phyloP scores from a whole-genome alignment of 2,888 invertebrate species.

The Hemistola chrysoprasaria region DNA sequence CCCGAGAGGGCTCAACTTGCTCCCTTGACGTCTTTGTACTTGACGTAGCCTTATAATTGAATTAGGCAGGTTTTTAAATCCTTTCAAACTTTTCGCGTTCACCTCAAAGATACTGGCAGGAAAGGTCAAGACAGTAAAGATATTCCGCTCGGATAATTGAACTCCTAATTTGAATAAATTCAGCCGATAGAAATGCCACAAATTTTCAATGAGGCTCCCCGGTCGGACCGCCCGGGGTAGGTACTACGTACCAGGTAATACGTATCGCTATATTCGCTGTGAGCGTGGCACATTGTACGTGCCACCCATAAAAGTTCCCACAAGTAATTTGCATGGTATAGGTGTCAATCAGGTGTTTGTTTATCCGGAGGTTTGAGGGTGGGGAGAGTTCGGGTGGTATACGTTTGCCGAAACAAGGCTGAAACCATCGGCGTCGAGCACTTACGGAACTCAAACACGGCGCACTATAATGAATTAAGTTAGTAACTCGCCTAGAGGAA shows the following conservation, averaged over 20 bases:
- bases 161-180: conserved; percentile 5
- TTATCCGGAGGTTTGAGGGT: conserved; percentile 42
- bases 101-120: background rate
- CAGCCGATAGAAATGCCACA: background rate
- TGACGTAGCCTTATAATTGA: conserved; percentile 28
- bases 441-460: conserved; percentile 70
- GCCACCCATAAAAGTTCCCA: conserved; percentile 37
- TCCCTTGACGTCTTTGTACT: conserved; percentile 24
- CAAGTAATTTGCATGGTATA: conserved; percentile 57
- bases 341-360: conserved; percentile 65
- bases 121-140: conserved; percentile 3
- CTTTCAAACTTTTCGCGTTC: conserved; percentile 12
- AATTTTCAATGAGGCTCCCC: background rate
- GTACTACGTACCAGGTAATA: too few species aligned
- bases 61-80: conserved; percentile 24
- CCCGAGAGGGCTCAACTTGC: conserved; percentile 22
- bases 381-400: conserved; percentile 32
- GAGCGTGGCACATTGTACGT: conserved; percentile 11
- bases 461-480: conserved; percentile 77
- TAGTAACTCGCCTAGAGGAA: conserved; percentile 63
- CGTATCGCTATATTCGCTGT: background rate
- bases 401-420: conserved; percentile 50
- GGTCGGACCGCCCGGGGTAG: too few species aligned
- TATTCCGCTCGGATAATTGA: background rate
- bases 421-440: conserved; percentile 48